Conservation (phyloP, 2,113 vertebrate genomes). For the Cochlearius cochlearius region DNA sequence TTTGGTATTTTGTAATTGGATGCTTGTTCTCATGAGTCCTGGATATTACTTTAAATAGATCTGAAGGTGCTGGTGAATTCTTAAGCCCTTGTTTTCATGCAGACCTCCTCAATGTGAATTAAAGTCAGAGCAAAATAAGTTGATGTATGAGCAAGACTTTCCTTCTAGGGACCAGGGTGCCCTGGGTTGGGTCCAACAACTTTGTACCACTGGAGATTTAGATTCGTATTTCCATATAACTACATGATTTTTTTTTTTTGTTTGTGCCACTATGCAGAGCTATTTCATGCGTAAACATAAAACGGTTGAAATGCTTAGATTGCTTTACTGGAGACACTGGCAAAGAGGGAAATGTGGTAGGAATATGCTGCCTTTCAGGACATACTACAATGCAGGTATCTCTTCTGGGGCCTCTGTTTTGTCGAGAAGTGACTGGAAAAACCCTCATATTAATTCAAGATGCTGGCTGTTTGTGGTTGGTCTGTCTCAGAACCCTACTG, state of each 20-base stretch:
- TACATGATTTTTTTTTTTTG: background rate
- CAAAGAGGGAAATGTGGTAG: background rate
- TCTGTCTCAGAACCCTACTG: slow-evolving; percentile 15
- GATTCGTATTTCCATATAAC: background rate
- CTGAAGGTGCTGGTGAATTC: background rate
- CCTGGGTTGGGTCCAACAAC: background rate
- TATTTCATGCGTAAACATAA: background rate
- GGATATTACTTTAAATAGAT: background rate
- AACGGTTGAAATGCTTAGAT: background rate
- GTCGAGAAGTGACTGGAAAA: background rate
- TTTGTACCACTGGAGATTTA: background rate
- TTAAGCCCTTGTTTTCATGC: background rate
- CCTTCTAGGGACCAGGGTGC: background rate
- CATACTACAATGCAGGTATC: background rate
- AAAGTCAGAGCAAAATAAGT: background rate
- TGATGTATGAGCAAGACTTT: background rate
- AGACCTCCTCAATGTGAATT: background rate
- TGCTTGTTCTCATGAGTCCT: background rate
- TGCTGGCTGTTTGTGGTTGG: background rate
- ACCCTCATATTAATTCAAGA: background rate
- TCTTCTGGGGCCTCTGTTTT: background rate
- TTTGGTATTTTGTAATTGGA: background rate
- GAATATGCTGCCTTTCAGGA: background rate
- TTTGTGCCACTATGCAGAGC: background rate
- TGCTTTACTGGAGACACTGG: background rate